Percentiles rank a stretch among this genome's conserved stretches.
Conservation (phyloP, 2,113 vertebrate genomes). For the Pedetes capensis region DNA sequence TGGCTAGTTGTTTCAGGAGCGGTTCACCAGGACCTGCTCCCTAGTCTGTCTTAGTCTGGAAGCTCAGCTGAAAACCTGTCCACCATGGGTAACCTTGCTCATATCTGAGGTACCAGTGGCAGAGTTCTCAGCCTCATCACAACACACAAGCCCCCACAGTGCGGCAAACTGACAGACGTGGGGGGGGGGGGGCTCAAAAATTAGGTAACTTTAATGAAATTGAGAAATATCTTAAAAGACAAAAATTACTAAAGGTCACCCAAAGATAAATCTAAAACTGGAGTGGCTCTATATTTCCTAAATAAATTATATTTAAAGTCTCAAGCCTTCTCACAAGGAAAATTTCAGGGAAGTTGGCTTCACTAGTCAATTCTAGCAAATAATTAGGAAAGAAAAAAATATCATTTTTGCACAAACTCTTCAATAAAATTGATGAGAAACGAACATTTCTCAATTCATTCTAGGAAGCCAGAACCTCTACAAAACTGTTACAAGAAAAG, state of each 20-base stretch:
- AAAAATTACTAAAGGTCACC: not conserved
- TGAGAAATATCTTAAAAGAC: not conserved
- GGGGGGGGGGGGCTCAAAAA: no score
- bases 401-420: not conserved
- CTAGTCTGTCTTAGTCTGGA: no score
- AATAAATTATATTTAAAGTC: not conserved
- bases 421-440: not conserved
- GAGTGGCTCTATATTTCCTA: not conserved
- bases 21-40: no score
- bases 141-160: no score
- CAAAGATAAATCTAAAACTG: not conserved
- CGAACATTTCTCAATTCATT: not conserved
- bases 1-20: no score
- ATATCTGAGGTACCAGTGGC: no score
- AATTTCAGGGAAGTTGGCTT: not conserved
- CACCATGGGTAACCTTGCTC: no score
- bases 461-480: not conserved
- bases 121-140: no score
- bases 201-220: not conserved
- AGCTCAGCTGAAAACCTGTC: no score
- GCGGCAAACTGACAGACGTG: no score
- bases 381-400: not conserved
- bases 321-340: not conserved
- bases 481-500: not conserved
- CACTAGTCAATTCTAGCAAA: not conserved